Evolutionary conservation across 2,797 vertebrate species (phyloP), one percentile per base, ranked within the genome.

Genomic region (Acanthurus tractus): DNA sequence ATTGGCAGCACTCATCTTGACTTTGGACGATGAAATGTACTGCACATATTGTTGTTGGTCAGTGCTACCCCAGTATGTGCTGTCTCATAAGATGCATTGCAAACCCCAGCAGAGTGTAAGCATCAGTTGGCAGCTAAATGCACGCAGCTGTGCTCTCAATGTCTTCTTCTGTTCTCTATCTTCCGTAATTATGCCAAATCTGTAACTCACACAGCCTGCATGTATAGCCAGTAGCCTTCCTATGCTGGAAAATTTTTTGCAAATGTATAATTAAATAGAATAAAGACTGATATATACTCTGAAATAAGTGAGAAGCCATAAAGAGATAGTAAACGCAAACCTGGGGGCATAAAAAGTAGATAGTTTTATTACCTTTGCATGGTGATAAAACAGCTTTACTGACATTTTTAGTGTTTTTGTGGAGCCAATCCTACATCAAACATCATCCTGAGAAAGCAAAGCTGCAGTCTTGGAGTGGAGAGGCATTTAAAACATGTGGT

Each of bases 131-230:
- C 69, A 74, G 63, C 23, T 79, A 50, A 57, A 64, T 56, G 20
- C 14, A 57, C 70, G 70, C 81, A 87, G 77, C 79, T 90, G 86
- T 70, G 65, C 40, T 66, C 57, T 79, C 53, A 76, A 63, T 65
- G n/a, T 74, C 44, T 45, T 76, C n/a, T 44, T 70, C 58, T 79
- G 53, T 64, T 78, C 38, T 13, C n/a, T 53, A 18, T 54, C 17
- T 25, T 61, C 17, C 59, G 63, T 55, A 42, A 69, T 61, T 55
- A 78, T 79, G 42, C 46, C 40, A 44, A 61, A 15, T 20, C 49
- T 53, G 40, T 49, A 74, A 64, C 20, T 73, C 52, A 61, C 11
- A 58, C 17, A 38, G 18, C 23, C 55, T 62, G 17, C 25, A 38
- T 59, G 52, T 62, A 44, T 0, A 62, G 20, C 9, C 22, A 11